Conservation (phyloP, 2,888 invertebrate genomes). For the Drosophila suboccidentalis region DNA sequence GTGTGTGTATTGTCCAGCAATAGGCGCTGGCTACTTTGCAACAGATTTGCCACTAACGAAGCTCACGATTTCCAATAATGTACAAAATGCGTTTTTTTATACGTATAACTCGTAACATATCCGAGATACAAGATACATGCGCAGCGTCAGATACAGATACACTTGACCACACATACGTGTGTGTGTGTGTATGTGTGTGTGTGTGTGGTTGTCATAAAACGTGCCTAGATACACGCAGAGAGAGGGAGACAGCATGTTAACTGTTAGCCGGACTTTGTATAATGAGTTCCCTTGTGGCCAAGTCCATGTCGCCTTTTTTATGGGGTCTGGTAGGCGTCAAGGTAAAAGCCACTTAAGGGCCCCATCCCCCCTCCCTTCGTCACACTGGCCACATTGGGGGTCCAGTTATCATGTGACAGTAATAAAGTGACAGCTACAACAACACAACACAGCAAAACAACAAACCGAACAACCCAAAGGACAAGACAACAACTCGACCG, state of each 20-base stretch:
- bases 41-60: slow-evolving; percentile 79
- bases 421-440: slow-evolving; percentile 77
- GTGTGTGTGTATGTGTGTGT: slow-evolving; percentile 3
- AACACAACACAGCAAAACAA: slow-evolving; percentile 34
- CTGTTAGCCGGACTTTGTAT: slow-evolving; percentile 70
- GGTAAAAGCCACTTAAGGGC: slow-evolving; percentile 77
- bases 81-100: slow-evolving; percentile 62
- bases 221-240: slow-evolving; percentile 44
- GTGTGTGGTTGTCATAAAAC: slow-evolving; percentile 66
- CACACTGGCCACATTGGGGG: slow-evolving; percentile 29
- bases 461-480: slow-evolving; percentile 24
- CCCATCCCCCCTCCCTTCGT: slow-evolving; percentile 1
- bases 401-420: slow-evolving; percentile 75
- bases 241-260: slow-evolving; percentile 52
- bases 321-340: slow-evolving; percentile 52
- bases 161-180: slow-evolving; percentile 8
- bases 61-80: slow-evolving; percentile 79
- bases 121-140: slow-evolving; percentile 18
- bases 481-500: slow-evolving; percentile 45
- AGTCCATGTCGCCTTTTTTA: slow-evolving; percentile 49
- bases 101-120: slow-evolving; percentile 17
- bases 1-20: slow-evolving; percentile 20
- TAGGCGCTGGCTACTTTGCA: slow-evolving; percentile 71
- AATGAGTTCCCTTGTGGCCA: slow-evolving; percentile 77
- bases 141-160: slow-evolving; percentile 20